Evolutionary conservation across 2,797 vertebrate species (phyloP).

Genomic region (Poeciliopsis turneri): DNA sequence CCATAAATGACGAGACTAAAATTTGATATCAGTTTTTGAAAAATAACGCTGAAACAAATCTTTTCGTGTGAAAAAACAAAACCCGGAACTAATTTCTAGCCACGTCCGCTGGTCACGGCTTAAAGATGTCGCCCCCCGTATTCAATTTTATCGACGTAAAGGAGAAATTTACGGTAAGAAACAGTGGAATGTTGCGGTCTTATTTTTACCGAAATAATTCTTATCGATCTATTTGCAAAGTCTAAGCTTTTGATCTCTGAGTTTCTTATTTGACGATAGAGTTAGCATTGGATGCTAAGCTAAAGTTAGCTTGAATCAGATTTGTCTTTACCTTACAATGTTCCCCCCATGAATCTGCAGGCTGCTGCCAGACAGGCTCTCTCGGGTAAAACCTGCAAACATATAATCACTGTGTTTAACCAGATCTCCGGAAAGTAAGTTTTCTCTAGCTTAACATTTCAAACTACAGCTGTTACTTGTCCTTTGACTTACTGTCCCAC

Average conservation of each 20-base stretch:
- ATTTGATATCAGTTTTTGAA: neutral
- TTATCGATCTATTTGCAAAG: fast-evolving
- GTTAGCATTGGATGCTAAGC: conserved; percentile 51
- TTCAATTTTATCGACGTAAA: conserved; percentile 81
- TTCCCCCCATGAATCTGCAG: conserved; percentile 73
- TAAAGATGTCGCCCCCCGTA: conserved; percentile 78
- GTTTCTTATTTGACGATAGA: neutral
- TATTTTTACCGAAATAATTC: fast-evolving
- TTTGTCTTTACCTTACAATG: neutral
- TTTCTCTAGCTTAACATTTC: fast-evolving
- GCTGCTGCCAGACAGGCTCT: conserved; percentile 86
- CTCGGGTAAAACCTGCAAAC: conserved; percentile 84
- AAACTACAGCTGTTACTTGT: neutral
- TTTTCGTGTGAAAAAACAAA: neutral
- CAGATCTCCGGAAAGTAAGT: conserved; percentile 93
- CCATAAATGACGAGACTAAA: neutral
- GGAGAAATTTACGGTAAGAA: conserved; percentile 81
- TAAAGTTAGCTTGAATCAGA: conserved; percentile 14
- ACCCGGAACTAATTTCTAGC: conserved; percentile 54
- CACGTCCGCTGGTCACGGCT: conserved; percentile 38
- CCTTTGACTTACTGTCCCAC: neutral
- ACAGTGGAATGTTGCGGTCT: fast-evolving
- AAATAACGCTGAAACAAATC: neutral
- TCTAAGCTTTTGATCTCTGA: fast-evolving
- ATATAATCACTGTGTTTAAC: conserved; percentile 84